Evolutionary conservation across 2,888 invertebrate species (phyloP), one percentile per base, ranked within the genome.

Genomic region (Diarsia dahlii): DNA sequence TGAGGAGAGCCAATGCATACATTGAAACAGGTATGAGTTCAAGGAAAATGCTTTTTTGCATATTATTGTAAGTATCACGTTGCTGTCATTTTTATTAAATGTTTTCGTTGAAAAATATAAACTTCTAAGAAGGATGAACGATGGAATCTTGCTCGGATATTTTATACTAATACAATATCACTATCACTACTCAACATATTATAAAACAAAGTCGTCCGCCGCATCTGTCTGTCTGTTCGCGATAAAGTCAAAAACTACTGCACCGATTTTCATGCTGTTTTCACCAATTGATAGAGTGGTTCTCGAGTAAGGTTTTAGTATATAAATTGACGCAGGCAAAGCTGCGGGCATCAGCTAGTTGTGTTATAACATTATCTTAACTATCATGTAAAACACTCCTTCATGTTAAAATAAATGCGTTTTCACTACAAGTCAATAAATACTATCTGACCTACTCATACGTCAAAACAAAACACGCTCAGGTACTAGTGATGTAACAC

Each of bases 401-500:
- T 66, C n/a, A 28, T n/a, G 23, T 13, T 20, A 5, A 70, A 56
- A 60, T 18, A n/a, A 63, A 68, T 60, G 13, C 18, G 5, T 67
- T 68, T 62, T 20, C 45, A 50, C 10, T 2, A 8, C 23, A 23
- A 52, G 45, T 78, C 67, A 18, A 39, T 39, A 39, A 39, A 54
- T 54, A 71, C 34, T 71, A 15, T 72, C 15, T 63, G 54, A 81
- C 69, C 69, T 34, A 64, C n/a, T 75, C 60, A 75, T 63, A 74
- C 0, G 76, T 74, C 63, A 75, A 64, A 72, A 65, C 34, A 71
- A 73, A 67, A 54, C 67, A 54, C 69, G 71, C 48, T 46, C 77
- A 85, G 77, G 64, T 74, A 74, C 64, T 74, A 50, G 65, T 74
- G 78, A 65, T 68, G 66, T 23, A 58, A 71, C 70, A 50, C n/a